Base-by-base conservation (phyloP, 2,888 invertebrate species). In the Oscheius sp. region DNA sequence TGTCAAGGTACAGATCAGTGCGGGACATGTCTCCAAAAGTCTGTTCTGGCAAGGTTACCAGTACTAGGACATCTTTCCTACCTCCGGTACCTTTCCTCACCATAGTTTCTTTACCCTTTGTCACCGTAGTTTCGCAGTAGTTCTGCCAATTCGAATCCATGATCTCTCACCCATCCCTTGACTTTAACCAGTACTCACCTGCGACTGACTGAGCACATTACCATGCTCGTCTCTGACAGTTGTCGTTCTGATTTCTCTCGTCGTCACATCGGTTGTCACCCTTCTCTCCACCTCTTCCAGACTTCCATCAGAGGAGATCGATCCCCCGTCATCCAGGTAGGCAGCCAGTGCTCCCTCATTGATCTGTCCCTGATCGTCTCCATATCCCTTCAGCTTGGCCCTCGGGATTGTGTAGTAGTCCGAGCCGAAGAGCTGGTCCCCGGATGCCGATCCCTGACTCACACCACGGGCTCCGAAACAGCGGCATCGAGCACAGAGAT, bases 221-320 rank as follows among this genome's bases (percentile, higher is more conserved):
- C 84, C 84, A 59, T 72, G 65, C 47, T 82, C 81, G 60, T 84
- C 83, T 9, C 80, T 62, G 21, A 83, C 80, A 9, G 79, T 83
- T 13, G 84, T 84, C 33, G 84, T 84, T 62, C 81, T 33, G 55
- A 84, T 78, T 76, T 86, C 86, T 62, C 80, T 76, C 0, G 84
- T 84, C 10, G 86, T 85, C 70, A 87, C 85, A 60, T 87, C 87
- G 42, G 87, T 88, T 2, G 85, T 88, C 13, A 88, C 87, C 57
- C 85, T 58, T 73, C 87, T 78, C 75, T 88, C 87, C 73, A 88
- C 77, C 66, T 81, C 83, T 66, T 81, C 84, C 48, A 84, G 53
- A 10, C 77, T 76, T 53, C 79, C 84, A 62, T 77, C 84, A 11
- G 80, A 79, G 7, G 81, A 80, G 21, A 84, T 79, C 0, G 84